phyloP scores from a whole-genome alignment of 2,113 vertebrate genomes.

The Myrmecobius fasciatus region DNA sequence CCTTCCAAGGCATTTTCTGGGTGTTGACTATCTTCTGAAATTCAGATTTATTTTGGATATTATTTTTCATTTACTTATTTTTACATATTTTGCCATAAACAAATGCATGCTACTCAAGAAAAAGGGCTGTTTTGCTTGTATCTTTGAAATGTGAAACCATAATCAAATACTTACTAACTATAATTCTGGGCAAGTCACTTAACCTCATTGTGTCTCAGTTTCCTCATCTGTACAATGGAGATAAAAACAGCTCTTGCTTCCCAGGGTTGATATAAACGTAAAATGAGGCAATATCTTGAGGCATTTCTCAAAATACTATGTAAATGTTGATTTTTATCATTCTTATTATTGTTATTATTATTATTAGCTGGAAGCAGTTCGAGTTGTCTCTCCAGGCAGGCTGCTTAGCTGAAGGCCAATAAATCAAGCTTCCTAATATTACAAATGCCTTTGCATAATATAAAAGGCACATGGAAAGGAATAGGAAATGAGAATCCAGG shows the following conservation, averaged over 20 bases:
- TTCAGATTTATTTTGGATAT: neutral
- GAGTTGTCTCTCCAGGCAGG: neutral
- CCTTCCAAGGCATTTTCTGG: neutral
- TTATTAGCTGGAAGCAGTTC: neutral
- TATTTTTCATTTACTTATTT: neutral
- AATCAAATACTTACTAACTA: neutral
- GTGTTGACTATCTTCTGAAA: neutral
- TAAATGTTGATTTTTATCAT: neutral
- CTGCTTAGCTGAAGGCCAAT: constrained; percentile 24
- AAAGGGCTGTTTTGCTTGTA: neutral
- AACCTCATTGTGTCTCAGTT: neutral
- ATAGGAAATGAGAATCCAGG: constrained; percentile 63
- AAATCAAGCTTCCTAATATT: constrained; percentile 32
- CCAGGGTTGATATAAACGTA: neutral
- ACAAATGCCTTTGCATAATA: constrained; percentile 58
- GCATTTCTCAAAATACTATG: neutral
- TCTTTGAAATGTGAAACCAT: neutral
- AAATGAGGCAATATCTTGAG: neutral
- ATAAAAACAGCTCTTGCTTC: neutral
- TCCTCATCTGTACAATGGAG: neutral
- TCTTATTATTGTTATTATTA: neutral
- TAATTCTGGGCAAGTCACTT: neutral
- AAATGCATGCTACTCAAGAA: neutral
- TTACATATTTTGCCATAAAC: neutral
- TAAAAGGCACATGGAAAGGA: constrained; percentile 52